phyloP scores from a whole-genome alignment of 2,113 vertebrate species.

The Hystrix cristata region DNA sequence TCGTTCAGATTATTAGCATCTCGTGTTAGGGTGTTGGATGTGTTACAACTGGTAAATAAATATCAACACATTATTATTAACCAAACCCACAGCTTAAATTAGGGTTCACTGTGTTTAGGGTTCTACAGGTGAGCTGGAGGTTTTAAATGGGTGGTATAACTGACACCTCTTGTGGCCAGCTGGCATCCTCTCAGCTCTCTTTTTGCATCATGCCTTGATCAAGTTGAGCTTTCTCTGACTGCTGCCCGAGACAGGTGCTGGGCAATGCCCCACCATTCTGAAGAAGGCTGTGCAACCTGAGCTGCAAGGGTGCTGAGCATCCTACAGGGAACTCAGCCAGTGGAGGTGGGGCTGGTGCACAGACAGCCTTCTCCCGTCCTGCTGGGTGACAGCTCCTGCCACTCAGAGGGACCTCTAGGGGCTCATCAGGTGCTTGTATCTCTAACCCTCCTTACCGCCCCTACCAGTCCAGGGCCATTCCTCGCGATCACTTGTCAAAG shows the following conservation, averaged over 20 bases:
- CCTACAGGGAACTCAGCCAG: background rate
- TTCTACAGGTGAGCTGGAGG: background rate
- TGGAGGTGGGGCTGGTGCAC: background rate
- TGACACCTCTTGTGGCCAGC: background rate
- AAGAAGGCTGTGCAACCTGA: background rate
- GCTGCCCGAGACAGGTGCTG: background rate
- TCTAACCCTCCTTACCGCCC: background rate
- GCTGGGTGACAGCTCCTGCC: background rate
- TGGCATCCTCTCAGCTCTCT: background rate
- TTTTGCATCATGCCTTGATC: background rate
- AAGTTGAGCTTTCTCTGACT: background rate
- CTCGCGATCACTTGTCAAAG: background rate
- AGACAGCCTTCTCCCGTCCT: background rate
- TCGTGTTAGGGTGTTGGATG: rapidly evolving
- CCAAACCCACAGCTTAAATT: background rate
- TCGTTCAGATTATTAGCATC: background rate
- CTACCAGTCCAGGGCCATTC: background rate
- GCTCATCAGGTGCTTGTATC: background rate
- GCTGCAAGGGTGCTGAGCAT: background rate
- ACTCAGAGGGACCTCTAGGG: background rate
- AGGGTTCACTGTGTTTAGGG: background rate
- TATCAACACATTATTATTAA: background rate
- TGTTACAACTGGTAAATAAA: background rate
- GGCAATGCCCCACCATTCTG: background rate
- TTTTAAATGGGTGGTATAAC: background rate